Conservation (phyloP, 1,140 invertebrate species). For the Glomeris maerens region DNA sequence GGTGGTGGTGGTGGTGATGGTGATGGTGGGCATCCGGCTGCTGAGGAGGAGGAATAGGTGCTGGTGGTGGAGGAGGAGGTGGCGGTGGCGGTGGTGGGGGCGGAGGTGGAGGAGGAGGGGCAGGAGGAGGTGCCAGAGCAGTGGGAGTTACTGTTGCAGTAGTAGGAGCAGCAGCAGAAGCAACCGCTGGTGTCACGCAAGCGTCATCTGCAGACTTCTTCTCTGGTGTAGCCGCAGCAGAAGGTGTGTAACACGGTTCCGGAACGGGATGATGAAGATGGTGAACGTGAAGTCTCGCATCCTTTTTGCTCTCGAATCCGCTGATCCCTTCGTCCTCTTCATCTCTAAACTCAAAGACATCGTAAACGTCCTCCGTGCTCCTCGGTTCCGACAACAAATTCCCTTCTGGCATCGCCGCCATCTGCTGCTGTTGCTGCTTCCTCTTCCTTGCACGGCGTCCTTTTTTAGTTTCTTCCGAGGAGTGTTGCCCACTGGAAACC, state of each 20-base stretch:
- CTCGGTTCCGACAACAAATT: background rate
- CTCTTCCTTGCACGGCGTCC: conserved; percentile 7
- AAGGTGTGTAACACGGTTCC: conserved; percentile 12
- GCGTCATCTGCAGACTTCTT: conserved; percentile 5
- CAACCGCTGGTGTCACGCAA: conserved; percentile 10
- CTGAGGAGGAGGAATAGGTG: conserved; percentile 13
- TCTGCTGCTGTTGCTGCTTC: conserved; percentile 1
- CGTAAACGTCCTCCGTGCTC: conserved; percentile 3
- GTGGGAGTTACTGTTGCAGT: conserved; percentile 7
- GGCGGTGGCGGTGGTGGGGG: conserved; percentile 16
- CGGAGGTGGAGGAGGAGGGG: conserved; percentile 16
- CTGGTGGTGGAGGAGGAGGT: conserved; percentile 16
- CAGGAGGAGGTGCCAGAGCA: conserved; percentile 11
- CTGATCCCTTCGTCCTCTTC: conserved; percentile 10
- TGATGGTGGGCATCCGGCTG: too few relatives aligned
- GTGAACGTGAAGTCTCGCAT: conserved; percentile 12
- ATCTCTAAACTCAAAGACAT: conserved; percentile 12
- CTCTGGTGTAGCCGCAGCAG: conserved; percentile 11
- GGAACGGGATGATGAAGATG: conserved; percentile 10
- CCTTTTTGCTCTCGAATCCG: conserved; percentile 7
- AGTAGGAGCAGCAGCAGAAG: conserved; percentile 3
- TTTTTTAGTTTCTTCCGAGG: conserved; percentile 3
- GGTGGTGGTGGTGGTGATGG: conserved; percentile 15
- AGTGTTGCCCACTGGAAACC: too few relatives aligned
- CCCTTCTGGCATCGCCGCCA: background rate